phyloP scores from a whole-genome alignment of 37 sponge, comb jelly and placozoan genomes.

The Oopsacas minuta region DNA sequence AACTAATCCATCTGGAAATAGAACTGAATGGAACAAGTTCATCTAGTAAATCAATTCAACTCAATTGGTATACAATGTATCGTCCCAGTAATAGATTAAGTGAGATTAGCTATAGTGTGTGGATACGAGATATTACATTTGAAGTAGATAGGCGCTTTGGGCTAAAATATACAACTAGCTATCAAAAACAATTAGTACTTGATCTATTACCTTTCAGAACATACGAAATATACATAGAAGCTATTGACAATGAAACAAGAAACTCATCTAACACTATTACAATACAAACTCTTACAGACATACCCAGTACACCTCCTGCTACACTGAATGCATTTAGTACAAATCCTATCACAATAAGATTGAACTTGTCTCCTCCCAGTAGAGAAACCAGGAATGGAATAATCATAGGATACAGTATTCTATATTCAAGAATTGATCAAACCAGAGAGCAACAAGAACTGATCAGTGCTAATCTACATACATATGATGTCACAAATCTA shows the following conservation, averaged over 20 bases:
- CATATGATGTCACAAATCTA: not conserved
- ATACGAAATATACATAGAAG: not conserved
- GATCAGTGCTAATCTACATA: not conserved
- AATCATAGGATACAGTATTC: not conserved
- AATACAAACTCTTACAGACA: not conserved
- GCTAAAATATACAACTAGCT: not conserved
- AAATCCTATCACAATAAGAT: not conserved
- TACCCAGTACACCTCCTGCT: not conserved
- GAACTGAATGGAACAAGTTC: not conserved
- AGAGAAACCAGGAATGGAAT: not conserved
- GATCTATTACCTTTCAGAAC: not conserved
- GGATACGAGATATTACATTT: constrained; percentile 6
- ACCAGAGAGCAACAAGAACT: not conserved
- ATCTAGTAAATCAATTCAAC: not conserved
- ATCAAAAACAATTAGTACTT: not conserved
- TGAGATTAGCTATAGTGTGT: not conserved
- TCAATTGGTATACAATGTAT: not conserved
- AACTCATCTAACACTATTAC: not conserved
- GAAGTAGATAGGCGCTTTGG: not conserved
- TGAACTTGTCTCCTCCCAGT: not conserved
- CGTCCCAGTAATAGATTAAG: not conserved
- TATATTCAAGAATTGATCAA: not conserved
- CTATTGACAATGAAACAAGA: not conserved
- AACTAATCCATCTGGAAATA: not conserved
- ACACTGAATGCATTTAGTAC: not conserved